These are phyloP conservation scores for Hycleus cichorii DNA, from an alignment of 1,140 invertebrate genomes.

Conservation along the genomic window DNA sequence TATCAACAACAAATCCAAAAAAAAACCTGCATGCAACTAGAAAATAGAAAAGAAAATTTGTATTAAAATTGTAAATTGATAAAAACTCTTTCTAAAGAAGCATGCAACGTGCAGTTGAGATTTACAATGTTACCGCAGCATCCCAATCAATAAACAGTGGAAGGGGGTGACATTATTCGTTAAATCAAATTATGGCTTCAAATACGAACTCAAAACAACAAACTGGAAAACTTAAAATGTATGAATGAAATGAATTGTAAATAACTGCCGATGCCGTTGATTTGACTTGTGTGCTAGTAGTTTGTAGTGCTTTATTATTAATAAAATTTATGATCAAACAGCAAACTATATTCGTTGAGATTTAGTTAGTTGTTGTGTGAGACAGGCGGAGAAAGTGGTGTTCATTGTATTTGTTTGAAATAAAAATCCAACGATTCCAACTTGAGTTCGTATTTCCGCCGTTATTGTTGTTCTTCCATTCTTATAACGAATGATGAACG, in stretches of 20 bases:
- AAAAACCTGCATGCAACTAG: not conserved
- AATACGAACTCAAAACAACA: slow-evolving; percentile 14
- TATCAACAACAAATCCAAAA: not conserved
- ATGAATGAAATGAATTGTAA: no score
- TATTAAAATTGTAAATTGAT: no score
- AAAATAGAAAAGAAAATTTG: not conserved
- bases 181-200: slow-evolving; percentile 8
- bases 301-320: no score
- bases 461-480: not conserved
- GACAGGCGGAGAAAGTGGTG: no score
- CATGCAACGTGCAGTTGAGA: slow-evolving; percentile 21
- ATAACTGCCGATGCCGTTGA: no score
- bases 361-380: no score
- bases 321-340: no score
- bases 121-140: slow-evolving; percentile 36
- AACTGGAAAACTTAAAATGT: no score
- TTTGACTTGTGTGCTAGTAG: no score
- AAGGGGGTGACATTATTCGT: slow-evolving; percentile 25
- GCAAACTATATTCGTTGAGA: no score
- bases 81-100: no score
- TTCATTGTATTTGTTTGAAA: no score
- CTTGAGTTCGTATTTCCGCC: slow-evolving; percentile 11
- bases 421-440: not conserved
- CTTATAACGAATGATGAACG: not conserved
- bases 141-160: slow-evolving; percentile 31